Evolutionary conservation across 2,797 vertebrate genomes (phyloP), one percentile per base, ranked within the genome.

Genomic region (Rhodeus uyekii): DNA sequence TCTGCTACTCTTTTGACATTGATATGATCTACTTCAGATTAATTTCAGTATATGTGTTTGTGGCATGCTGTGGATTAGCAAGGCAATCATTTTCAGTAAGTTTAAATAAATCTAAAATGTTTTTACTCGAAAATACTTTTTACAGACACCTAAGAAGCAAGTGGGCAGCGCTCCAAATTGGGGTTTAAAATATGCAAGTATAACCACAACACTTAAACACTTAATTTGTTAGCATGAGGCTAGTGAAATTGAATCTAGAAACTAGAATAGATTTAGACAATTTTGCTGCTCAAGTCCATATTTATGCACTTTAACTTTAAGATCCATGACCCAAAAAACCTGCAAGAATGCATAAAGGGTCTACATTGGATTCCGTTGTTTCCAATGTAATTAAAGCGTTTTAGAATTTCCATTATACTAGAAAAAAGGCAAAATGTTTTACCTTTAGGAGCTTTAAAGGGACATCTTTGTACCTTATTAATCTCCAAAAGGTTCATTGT

Each of bases 1-100:
- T 55, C 50, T 55, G 44, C 46, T 48, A 53, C 46, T 78, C 63
- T 42, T 55, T 46, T 58, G 72, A 68, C 64, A 76, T 8, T 2
- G 5, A 55, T 75, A n/a, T 14, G 42, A 14, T 18, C 3, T 42
- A 32, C 32, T 79, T 36, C 53, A 24, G 64, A 8, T 78, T 48
- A 50, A 44, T 58, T 79, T 32, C 60, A 58, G 13, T 29, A 19
- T 64, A n/a, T 36, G 53, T 60, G 19, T 73, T 63, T 64, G 38
- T 60, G 12, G 24, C n/a, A 38, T 24, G 38, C 36, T 73, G 29
- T 63, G 5, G 13, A 18, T 48, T 39, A 34, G 22, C 39, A 24
- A 7, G 38, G 27, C 67, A 18, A 44, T n/a, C 14, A 61, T 63
- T 63, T 63, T 3, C 5, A 10, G 14, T 27, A 58, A 27, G 32